phyloP scores from a whole-genome alignment of 2,888 invertebrate species.

The Patella depressa region DNA sequence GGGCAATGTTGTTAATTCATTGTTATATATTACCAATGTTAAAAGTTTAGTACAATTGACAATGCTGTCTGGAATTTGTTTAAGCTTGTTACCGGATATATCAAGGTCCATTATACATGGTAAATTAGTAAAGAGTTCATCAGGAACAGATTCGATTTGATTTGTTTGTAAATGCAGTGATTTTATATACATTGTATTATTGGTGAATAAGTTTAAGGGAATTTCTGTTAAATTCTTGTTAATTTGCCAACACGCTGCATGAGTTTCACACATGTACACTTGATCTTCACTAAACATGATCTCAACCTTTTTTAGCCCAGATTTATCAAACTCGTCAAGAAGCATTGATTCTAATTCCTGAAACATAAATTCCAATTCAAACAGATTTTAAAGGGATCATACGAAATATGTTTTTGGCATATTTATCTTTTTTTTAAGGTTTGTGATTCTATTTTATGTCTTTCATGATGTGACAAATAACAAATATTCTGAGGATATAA shows the following conservation, averaged over 20 bases:
- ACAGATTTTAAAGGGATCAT: too few species aligned
- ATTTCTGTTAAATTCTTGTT: neutral
- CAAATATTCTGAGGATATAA: too few species aligned
- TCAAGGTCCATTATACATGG: constrained; percentile 49
- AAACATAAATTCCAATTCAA: neutral
- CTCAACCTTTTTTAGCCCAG: constrained; percentile 30
- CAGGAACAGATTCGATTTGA: constrained; percentile 43
- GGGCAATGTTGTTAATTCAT: constrained; percentile 48
- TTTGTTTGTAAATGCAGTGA: constrained; percentile 49
- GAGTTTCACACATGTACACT: constrained; percentile 49
- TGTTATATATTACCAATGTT: constrained; percentile 41
- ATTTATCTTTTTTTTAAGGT: too few species aligned
- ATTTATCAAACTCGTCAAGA: constrained; percentile 26
- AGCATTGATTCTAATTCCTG: constrained; percentile 15
- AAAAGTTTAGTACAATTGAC: constrained; percentile 42
- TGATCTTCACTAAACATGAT: constrained; percentile 34
- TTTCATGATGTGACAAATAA: too few species aligned
- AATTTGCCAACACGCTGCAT: constrained; percentile 40
- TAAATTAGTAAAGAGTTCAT: constrained; percentile 46
- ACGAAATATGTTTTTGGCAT: too few species aligned
- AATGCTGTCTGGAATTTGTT: constrained; percentile 48
- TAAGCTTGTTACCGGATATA: constrained; percentile 46
- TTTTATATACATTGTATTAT: constrained; percentile 45
- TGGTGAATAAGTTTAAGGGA: constrained; percentile 33
- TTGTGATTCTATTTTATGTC: too few species aligned